A percentile compares a stretch with the other conserved stretches of the same genome.
These are phyloP conservation scores for Venturia canescens DNA, from an alignment of 1,140 invertebrate genomes.

Conservation along the genomic window DNA sequence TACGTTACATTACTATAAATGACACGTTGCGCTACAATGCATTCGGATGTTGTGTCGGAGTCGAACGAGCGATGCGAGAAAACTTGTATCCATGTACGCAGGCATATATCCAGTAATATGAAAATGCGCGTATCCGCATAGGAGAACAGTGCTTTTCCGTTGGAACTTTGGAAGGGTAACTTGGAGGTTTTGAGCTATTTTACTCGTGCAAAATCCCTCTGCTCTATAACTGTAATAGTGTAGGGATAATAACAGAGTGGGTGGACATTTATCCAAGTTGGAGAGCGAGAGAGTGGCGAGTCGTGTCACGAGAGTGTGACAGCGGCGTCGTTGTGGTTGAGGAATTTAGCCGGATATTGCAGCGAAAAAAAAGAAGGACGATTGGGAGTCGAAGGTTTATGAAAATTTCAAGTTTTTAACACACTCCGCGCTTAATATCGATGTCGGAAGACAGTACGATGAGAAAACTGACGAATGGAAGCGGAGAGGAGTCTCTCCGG, in stretches of 20 bases:
- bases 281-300: not conserved
- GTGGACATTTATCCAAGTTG: not conserved
- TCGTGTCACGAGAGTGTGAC: not conserved
- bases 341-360: not conserved
- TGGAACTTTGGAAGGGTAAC: conserved; percentile 24
- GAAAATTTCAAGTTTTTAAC: no score
- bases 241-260: no score
- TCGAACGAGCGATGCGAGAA: conserved; percentile 61
- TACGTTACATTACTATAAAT: conserved; percentile 73
- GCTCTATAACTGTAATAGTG: no score
- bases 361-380: no score
- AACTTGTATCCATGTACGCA: not conserved
- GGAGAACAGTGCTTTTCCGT: not conserved
- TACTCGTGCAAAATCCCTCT: no score
- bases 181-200: no score
- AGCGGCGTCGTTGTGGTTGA: not conserved
- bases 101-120: not conserved
- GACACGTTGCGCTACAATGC: conserved; percentile 76
- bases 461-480: no score
- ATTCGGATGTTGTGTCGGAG: conserved; percentile 71
- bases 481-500: no score
- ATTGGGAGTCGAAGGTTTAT: no score
- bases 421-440: no score
- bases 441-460: no score
- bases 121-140: not conserved